Percentiles rank a stretch among this genome's conserved stretches.
phyloP scores from a whole-genome alignment of 2,797 vertebrate genomes.

The Neosilurus hyrtlii region DNA sequence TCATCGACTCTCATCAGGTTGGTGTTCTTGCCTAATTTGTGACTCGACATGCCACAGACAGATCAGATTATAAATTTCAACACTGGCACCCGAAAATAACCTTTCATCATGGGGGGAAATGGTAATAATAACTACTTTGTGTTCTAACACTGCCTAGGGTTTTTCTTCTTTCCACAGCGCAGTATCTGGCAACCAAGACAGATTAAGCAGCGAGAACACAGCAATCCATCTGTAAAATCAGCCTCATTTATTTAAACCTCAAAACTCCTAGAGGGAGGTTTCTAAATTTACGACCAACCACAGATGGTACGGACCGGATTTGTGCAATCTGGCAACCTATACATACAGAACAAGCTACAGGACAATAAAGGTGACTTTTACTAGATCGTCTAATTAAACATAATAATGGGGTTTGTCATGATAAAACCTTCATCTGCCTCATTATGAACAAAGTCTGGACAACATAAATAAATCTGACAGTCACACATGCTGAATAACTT shows the following conservation, averaged over 20 bases:
- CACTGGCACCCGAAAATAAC: constrained; percentile 2
- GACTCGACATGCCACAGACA: background rate
- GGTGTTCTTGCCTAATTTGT: background rate
- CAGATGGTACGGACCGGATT: background rate
- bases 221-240: background rate
- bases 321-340: background rate
- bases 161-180: too few relatives aligned
- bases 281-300: background rate
- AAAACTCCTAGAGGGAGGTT: background rate
- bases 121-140: background rate
- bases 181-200: background rate
- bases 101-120: background rate
- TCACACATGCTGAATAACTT: background rate
- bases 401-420: background rate
- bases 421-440: background rate
- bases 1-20: background rate
- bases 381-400: background rate
- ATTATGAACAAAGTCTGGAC: background rate
- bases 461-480: background rate
- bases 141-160: background rate
- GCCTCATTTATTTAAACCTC: background rate
- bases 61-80: background rate
- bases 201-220: background rate
- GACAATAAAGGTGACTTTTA: background rate
- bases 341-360: background rate